A percentile compares a stretch with the other conserved stretches of the same genome.
Conservation (phyloP, 2,888 invertebrate species). For the Bombylius discolor region DNA sequence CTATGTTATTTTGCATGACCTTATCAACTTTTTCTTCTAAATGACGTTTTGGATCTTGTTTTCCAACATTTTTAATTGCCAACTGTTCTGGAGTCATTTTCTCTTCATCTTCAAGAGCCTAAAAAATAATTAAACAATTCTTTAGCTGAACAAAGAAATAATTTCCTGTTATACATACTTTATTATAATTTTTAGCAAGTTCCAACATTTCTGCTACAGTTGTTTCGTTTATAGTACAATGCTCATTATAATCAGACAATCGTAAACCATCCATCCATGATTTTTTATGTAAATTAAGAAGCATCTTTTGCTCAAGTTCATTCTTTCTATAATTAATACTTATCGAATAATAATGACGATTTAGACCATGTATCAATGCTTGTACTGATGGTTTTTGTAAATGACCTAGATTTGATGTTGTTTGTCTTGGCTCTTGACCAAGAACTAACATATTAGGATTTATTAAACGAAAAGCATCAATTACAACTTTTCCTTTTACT, state of each 20-base stretch:
- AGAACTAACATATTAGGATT: slow-evolving; percentile 99
- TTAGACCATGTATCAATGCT: slow-evolving; percentile 96
- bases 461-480: slow-evolving; percentile 97
- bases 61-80: slow-evolving; percentile 99
- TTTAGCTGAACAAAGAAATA: not conserved
- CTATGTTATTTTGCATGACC: slow-evolving; percentile 93
- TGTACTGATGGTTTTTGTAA: slow-evolving; percentile 98
- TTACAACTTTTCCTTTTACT: slow-evolving; percentile 97
- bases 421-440: slow-evolving; percentile 96
- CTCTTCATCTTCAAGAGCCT: slow-evolving; percentile 93
- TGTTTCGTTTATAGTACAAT: slow-evolving; percentile 84
- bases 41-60: slow-evolving; percentile 97
- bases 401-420: slow-evolving; percentile 97
- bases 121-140: slow-evolving; percentile 7
- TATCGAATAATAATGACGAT: slow-evolving; percentile 98
- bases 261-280: slow-evolving; percentile 96
- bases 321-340: slow-evolving; percentile 99
- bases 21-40: slow-evolving; percentile 96
- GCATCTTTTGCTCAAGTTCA: slow-evolving; percentile 98
- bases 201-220: slow-evolving; percentile 95
- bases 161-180: slow-evolving; percentile 33
- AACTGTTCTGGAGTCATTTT: slow-evolving; percentile 99
- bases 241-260: slow-evolving; percentile 81
- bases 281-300: slow-evolving; percentile 95
- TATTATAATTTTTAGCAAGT: slow-evolving; percentile 93